Percentiles rank a stretch among this genome's conserved stretches.
phyloP scores from a whole-genome alignment of 2,113 vertebrate species.

The Cryptotis parvus region DNA sequence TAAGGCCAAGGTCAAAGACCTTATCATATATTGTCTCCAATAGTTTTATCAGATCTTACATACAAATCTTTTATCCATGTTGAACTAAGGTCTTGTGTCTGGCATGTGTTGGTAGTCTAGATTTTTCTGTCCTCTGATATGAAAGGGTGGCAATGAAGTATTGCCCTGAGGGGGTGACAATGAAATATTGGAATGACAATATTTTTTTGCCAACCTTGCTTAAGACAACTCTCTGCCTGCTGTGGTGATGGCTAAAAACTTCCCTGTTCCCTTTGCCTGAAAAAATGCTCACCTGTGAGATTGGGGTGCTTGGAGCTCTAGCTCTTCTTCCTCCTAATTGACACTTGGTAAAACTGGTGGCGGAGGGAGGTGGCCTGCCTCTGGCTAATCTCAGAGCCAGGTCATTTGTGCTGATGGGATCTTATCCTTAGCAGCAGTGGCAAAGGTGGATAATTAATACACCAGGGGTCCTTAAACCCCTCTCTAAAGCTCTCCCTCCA shows the following conservation, averaged over 20 bases:
- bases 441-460: conserved; percentile 68
- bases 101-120: too few species aligned
- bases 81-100: too few species aligned
- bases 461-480: conserved; percentile 55
- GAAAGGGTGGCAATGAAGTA: too few species aligned
- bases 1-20: too few species aligned
- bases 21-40: too few species aligned
- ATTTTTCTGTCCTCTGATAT: background rate
- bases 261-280: background rate
- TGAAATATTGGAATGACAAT: too few species aligned
- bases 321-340: background rate
- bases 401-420: conserved; percentile 47
- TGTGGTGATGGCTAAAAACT: background rate
- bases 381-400: conserved; percentile 58
- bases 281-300: background rate
- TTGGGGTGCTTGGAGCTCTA: background rate
- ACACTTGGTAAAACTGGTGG: background rate
- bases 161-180: background rate
- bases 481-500: conserved; percentile 49
- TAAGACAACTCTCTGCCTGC: background rate
- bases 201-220: background rate
- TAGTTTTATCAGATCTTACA: too few species aligned
- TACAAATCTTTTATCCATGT: too few species aligned
- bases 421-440: conserved; percentile 48
- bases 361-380: conserved; percentile 21